Evolutionary conservation across 2,888 invertebrate species (phyloP).

Genomic region (Diarsia dahlii): DNA sequence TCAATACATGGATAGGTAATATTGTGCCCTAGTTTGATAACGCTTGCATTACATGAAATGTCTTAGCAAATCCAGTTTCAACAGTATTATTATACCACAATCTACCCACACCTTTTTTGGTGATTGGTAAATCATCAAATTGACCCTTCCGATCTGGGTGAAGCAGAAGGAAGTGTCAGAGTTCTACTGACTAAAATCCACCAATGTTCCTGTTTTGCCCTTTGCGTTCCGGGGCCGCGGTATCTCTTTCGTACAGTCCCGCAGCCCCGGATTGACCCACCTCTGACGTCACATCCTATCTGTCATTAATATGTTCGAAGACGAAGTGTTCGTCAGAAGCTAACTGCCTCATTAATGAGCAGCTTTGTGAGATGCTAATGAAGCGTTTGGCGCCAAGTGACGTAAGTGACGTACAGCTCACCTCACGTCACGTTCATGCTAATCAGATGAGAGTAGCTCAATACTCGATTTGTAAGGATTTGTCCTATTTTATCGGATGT

Average conservation of each 20-base stretch:
- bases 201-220: too few species aligned
- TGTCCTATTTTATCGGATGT: background rate
- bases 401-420: background rate
- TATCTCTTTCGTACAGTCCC: too few species aligned
- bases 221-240: too few species aligned
- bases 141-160: too few species aligned
- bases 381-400: slow-evolving; percentile 14
- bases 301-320: slow-evolving; percentile 9
- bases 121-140: too few species aligned
- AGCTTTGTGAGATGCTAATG: slow-evolving; percentile 17
- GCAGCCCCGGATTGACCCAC: too few species aligned
- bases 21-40: background rate
- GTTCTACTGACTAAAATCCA: too few species aligned
- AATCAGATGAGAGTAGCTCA: background rate
- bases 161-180: too few species aligned
- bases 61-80: background rate
- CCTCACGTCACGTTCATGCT: background rate
- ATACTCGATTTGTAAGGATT: background rate
- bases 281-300: slow-evolving; percentile 5
- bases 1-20: background rate
- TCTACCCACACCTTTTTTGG: background rate
- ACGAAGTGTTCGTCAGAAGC: background rate
- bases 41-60: background rate
- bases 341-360: slow-evolving; percentile 22
- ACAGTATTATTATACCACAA: background rate